Evolutionary conservation across 2,888 invertebrate species (phyloP), one percentile per base, ranked within the genome.

Genomic region (Philonicus albiceps): DNA sequence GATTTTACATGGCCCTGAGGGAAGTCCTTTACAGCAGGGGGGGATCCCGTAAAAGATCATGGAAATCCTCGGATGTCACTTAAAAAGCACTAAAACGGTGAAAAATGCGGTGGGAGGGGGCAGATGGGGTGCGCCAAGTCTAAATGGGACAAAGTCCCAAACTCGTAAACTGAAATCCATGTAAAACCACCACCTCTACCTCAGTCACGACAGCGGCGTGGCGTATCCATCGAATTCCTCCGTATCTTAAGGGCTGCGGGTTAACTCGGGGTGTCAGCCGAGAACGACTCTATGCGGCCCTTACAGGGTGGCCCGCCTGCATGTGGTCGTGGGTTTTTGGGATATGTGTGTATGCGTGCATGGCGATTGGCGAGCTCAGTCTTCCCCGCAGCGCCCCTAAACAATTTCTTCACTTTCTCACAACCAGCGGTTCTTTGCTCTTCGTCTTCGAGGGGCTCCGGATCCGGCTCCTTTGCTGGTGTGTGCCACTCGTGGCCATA

Each of bases 71-170:
- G 37, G 78, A 30, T 86, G 83, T 74, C 87, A 85, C 74, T 87
- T 87, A 87, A 86, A 83, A 86, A 81, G 74, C 86, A 85, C 81
- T 85, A 86, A 86, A 87, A 80, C 27, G 27, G 30, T 53, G 49
- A 30, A 53, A 40, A 85, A 85, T 31, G 73, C 49, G 80, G 27
- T n/a, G 37, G 75, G n/a, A 49, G 83, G 83, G n/a, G n/a, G n/a
- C n/a, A n/a, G n/a, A n/a, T n/a, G n/a, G n/a, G n/a, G 73, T n/a
- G 37, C 34, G 74, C 22, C 19, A 72, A 34, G 19, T 72, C 34
- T 83, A 83, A 83, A 72, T 83, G 64, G 83, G 55, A 37, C 83
- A 40, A 64, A 83, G 49, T 64, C 72, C 64, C 72, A 37, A 64
- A 85, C 43, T 30, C 78, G 49, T 43, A 55, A 72, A 64, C 74